phyloP scores from a whole-genome alignment of 2,797 vertebrate genomes.

The Toxotes lorentzi region DNA sequence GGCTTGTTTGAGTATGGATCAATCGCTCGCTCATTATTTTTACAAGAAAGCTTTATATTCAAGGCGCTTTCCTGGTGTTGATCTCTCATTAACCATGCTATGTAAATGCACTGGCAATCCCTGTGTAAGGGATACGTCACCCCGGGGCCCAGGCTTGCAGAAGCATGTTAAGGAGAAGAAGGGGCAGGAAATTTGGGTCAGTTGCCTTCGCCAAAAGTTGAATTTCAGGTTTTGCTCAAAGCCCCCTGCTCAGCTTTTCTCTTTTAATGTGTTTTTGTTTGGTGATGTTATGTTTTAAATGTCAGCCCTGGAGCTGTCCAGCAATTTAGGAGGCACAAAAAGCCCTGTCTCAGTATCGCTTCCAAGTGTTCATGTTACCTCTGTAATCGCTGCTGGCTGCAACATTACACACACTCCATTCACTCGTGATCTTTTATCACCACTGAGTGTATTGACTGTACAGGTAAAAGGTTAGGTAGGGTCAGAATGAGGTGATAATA shows the following conservation, averaged over 20 bases:
- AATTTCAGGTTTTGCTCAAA: conserved; percentile 85
- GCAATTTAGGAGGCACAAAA: conserved; percentile 80
- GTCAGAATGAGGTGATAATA: conserved; percentile 66
- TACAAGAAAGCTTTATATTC: conserved; percentile 88
- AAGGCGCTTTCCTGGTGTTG: conserved; percentile 84
- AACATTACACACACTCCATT: conserved; percentile 79
- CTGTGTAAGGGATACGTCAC: conserved; percentile 84
- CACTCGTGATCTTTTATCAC: conserved; percentile 70
- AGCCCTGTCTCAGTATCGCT: conserved; percentile 77
- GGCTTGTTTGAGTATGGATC: conserved; percentile 89
- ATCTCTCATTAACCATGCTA: conserved; percentile 89
- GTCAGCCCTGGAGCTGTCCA: conserved; percentile 85
- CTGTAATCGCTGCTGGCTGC: conserved; percentile 80
- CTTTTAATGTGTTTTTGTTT: conserved; percentile 84
- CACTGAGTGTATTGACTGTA: conserved; percentile 64
- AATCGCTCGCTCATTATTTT: conserved; percentile 89
- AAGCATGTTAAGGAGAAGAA: conserved; percentile 84
- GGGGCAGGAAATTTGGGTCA: conserved; percentile 88
- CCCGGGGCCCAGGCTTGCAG: conserved; percentile 80
- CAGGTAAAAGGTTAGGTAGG: conserved; percentile 71
- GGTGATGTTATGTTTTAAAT: conserved; percentile 86
- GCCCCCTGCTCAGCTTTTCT: conserved; percentile 80
- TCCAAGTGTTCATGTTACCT: conserved; percentile 84
- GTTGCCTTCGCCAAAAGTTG: conserved; percentile 84
- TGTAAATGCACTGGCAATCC: conserved; percentile 87